Conservation (phyloP, 2,888 invertebrate species). For the Yponomeuta plumbellus region DNA sequence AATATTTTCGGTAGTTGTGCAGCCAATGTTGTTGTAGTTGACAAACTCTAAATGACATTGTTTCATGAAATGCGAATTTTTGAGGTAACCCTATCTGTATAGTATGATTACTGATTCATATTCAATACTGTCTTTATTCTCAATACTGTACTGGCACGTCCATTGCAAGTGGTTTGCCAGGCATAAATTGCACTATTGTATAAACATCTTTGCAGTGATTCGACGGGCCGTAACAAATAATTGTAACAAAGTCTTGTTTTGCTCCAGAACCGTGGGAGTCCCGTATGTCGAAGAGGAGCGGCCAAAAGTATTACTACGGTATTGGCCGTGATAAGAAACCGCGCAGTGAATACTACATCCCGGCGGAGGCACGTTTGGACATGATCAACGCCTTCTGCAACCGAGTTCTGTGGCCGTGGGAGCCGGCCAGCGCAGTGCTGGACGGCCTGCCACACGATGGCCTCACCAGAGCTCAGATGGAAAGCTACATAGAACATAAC, state of each 20-base stretch:
- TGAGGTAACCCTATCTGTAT: too few relatives aligned
- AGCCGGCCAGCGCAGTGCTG: slow-evolving; percentile 47
- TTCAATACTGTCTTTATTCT: too few relatives aligned
- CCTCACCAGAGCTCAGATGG: slow-evolving; percentile 47
- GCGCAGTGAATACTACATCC: slow-evolving; percentile 51
- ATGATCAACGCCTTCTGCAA: slow-evolving; percentile 43
- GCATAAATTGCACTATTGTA: too few relatives aligned
- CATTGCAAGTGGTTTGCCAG: too few relatives aligned
- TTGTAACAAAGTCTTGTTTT: not conserved
- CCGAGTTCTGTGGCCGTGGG: slow-evolving; percentile 64
- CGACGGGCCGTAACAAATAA: too few relatives aligned
- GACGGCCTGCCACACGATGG: slow-evolving; percentile 40
- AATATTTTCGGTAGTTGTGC: too few relatives aligned
- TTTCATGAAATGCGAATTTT: too few relatives aligned
- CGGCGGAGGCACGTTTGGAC: slow-evolving; percentile 49
- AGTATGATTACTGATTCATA: too few relatives aligned
- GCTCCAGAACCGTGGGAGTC: slow-evolving; percentile 63
- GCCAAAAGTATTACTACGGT: slow-evolving; percentile 55
- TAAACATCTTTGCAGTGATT: too few relatives aligned
- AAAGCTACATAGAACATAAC: slow-evolving; percentile 42
- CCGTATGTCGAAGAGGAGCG: slow-evolving; percentile 55
- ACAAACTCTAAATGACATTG: too few relatives aligned
- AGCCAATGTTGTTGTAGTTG: too few relatives aligned
- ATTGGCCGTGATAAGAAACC: slow-evolving; percentile 44
- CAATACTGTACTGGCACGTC: too few relatives aligned